Percentiles rank a stretch among this genome's conserved stretches.
phyloP scores from a whole-genome alignment of 2,113 vertebrate species.

The Siphamia tubifer region DNA sequence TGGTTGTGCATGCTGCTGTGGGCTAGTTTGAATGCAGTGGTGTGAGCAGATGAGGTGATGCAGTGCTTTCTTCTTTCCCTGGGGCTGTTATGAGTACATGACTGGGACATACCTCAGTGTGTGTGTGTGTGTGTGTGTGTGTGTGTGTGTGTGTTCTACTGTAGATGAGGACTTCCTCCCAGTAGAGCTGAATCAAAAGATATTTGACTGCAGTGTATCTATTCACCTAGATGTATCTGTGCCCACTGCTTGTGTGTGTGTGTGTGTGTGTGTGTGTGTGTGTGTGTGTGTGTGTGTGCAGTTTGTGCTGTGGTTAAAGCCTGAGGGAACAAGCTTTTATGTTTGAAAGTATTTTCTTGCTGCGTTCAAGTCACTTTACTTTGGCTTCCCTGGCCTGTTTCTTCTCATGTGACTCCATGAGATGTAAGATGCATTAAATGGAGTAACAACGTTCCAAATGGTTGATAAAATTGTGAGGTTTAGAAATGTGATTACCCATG shows the following conservation, averaged over 20 bases:
- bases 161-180: slow-evolving; percentile 31
- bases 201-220: slow-evolving; percentile 25
- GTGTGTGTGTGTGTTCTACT: not conserved
- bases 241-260: not conserved
- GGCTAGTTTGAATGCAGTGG: slow-evolving; percentile 18
- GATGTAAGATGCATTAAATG: not conserved
- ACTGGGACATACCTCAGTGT: slow-evolving; percentile 29
- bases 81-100: slow-evolving; percentile 41
- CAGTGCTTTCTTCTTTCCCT: slow-evolving; percentile 21
- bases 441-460: not conserved
- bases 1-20: not conserved
- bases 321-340: no score
- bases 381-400: not conserved
- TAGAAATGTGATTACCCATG: not conserved
- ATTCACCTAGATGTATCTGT: not conserved
- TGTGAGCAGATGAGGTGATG: slow-evolving; percentile 26
- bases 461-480: no score
- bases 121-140: not conserved
- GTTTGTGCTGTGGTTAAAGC: slow-evolving; percentile 6
- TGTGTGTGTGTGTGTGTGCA: slow-evolving; percentile 1
- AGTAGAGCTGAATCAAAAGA: slow-evolving; percentile 10
- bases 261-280: no score
- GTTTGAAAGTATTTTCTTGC: no score
- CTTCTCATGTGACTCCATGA: not conserved
- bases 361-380: not conserved